Percentiles rank a stretch among this genome's conserved stretches.
Evolutionary conservation across 92 coral and sea anemone species (phyloP).

Genomic region (Pocillopora meandrina): DNA sequence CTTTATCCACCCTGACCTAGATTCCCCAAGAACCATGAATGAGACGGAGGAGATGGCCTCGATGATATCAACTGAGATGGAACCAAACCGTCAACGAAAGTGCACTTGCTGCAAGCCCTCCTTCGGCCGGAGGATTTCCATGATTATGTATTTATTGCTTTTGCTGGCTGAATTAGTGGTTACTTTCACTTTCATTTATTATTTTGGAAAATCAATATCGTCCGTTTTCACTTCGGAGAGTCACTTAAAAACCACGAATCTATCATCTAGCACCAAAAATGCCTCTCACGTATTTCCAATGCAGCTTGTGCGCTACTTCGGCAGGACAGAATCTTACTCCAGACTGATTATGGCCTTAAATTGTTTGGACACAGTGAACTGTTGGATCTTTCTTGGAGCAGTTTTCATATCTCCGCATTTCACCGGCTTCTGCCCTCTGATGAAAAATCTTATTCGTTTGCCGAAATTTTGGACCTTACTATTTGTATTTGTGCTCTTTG

Average conservation of each 20-base stretch:
- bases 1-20: background rate
- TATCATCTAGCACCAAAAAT: background rate
- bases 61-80: background rate
- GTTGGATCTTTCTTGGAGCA: constrained; percentile 1
- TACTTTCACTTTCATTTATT: background rate
- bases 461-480: background rate
- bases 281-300: background rate
- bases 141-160: background rate
- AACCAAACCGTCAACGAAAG: background rate
- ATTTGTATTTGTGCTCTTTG: background rate
- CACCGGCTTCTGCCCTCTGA: background rate
- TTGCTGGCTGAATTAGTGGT: background rate
- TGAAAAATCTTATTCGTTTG: background rate
- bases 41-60: background rate
- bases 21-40: background rate
- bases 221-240: too few relatives aligned
- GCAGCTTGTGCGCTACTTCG: background rate
- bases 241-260: too few relatives aligned
- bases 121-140: background rate
- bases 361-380: background rate
- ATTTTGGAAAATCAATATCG: too few relatives aligned
- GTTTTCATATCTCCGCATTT: background rate
- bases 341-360: background rate
- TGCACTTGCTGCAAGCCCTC: background rate
- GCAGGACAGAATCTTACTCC: background rate